Percentiles rank a stretch among this genome's conserved stretches.
phyloP scores from a whole-genome alignment of 2,888 invertebrate genomes.

The Tachina lurida region DNA sequence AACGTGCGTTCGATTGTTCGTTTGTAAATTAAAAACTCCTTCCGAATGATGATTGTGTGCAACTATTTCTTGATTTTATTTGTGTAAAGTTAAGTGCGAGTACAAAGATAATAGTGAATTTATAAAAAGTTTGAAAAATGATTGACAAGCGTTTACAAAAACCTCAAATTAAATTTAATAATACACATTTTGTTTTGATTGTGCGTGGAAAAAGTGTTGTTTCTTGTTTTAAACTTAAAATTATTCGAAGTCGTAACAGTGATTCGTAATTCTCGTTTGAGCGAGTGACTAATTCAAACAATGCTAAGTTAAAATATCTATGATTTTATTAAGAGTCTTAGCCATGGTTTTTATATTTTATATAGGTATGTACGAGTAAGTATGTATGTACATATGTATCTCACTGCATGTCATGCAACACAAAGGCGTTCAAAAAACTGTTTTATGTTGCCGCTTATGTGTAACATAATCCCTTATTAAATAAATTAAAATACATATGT shows the following conservation, averaged over 20 bases:
- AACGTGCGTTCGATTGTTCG: slow-evolving; percentile 34
- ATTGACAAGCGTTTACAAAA: slow-evolving; percentile 68
- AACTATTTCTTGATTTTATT: slow-evolving; percentile 14
- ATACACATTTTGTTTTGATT: slow-evolving; percentile 33
- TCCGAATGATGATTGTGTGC: slow-evolving; percentile 33
- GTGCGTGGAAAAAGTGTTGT: slow-evolving; percentile 5
- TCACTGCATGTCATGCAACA: neutral
- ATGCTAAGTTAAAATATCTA: slow-evolving; percentile 5
- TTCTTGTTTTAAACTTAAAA: neutral
- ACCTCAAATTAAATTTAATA: slow-evolving; percentile 46
- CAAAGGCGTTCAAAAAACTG: neutral
- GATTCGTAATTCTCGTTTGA: neutral
- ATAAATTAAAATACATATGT: neutral
- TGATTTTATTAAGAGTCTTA: slow-evolving; percentile 12
- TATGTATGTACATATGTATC: neutral
- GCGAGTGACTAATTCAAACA: slow-evolving; percentile 1
- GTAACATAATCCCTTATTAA: neutral
- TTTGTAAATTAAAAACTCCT: slow-evolving; percentile 51
- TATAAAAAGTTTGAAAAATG: slow-evolving; percentile 40
- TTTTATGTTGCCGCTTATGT: neutral
- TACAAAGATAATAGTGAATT: slow-evolving; percentile 23
- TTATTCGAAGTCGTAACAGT: slow-evolving; percentile 12
- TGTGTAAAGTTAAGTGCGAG: neutral
- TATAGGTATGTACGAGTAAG: neutral
- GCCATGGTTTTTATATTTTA: neutral